These are phyloP conservation scores for Oscheius myriophilus DNA, from an alignment of 2,888 invertebrate genomes.

Conservation along the genomic window DNA sequence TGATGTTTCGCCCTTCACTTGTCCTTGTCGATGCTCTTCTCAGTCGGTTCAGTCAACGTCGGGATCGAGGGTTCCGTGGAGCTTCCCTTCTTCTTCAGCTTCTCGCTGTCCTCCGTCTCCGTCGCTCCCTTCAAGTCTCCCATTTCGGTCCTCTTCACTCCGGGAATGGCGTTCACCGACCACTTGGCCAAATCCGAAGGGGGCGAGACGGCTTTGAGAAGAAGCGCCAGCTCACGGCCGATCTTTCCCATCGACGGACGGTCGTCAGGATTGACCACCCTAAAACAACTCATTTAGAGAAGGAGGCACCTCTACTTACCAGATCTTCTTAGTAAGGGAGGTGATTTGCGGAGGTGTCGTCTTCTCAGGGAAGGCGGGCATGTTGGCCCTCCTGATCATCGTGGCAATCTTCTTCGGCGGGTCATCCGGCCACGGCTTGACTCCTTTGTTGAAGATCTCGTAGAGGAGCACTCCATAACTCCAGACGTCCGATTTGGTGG, in stretches of 20 bases:
- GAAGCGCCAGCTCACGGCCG: background rate
- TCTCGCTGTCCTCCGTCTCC: slow-evolving; percentile 2
- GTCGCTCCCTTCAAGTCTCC: background rate
- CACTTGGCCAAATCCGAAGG: background rate
- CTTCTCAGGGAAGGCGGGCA: slow-evolving; percentile 8
- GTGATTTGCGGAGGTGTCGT: background rate
- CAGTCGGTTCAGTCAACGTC: background rate
- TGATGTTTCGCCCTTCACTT: too few relatives aligned
- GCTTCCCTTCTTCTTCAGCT: background rate
- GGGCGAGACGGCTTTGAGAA: background rate
- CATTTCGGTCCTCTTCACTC: background rate
- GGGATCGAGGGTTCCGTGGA: background rate
- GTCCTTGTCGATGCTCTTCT: too few relatives aligned
- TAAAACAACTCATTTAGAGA: too few relatives aligned
- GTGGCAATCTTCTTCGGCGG: slow-evolving; percentile 23
- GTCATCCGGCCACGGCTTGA: slow-evolving; percentile 44
- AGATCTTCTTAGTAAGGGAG: slow-evolving; percentile 1
- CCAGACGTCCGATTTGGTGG: slow-evolving; percentile 54
- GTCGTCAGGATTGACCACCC: background rate
- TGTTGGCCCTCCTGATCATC: slow-evolving; percentile 6
- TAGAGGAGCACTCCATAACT: slow-evolving; percentile 48
- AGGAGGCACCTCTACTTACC: background rate
- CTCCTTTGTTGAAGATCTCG: slow-evolving; percentile 46
- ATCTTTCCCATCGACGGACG: background rate
- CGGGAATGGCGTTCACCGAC: slow-evolving; percentile 5